A percentile compares a stretch with the other conserved stretches of the same genome.
These are phyloP conservation scores for Chaetorhynchus papuensis DNA, from an alignment of 2,113 vertebrate genomes.

Conservation along the genomic window DNA sequence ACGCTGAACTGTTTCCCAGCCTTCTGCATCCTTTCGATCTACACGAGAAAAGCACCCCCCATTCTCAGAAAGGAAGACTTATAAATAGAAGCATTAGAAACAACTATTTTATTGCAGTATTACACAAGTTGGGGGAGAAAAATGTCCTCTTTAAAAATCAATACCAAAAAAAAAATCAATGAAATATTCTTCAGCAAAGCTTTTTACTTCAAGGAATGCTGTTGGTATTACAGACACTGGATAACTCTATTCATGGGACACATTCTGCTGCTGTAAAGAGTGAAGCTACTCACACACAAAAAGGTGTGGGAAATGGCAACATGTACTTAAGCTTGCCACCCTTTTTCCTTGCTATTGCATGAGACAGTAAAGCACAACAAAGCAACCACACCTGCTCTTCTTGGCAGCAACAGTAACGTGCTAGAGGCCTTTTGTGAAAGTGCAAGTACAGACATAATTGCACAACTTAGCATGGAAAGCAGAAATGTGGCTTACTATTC, in stretches of 20 bases:
- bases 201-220: neutral
- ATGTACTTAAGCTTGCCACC: neutral
- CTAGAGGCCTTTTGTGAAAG: neutral
- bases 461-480: neutral
- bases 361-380: neutral
- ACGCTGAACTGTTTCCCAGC: conserved; percentile 96
- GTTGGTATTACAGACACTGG: neutral
- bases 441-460: neutral
- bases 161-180: neutral
- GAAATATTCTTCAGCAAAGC: neutral
- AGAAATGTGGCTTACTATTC: neutral
- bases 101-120: neutral
- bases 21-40: conserved; percentile 91
- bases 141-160: neutral
- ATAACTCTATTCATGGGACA: neutral
- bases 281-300: neutral
- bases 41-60: neutral
- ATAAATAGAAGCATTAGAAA: neutral
- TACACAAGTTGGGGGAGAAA: neutral
- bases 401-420: accelerated
- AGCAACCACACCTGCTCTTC: neutral
- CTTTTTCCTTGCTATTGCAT: neutral
- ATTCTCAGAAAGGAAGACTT: neutral
- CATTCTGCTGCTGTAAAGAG: neutral
- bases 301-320: neutral